A percentile compares a stretch with the other conserved stretches of the same genome.
Conservation (phyloP, 2,888 invertebrate genomes). For the Orchesella flavescens region DNA sequence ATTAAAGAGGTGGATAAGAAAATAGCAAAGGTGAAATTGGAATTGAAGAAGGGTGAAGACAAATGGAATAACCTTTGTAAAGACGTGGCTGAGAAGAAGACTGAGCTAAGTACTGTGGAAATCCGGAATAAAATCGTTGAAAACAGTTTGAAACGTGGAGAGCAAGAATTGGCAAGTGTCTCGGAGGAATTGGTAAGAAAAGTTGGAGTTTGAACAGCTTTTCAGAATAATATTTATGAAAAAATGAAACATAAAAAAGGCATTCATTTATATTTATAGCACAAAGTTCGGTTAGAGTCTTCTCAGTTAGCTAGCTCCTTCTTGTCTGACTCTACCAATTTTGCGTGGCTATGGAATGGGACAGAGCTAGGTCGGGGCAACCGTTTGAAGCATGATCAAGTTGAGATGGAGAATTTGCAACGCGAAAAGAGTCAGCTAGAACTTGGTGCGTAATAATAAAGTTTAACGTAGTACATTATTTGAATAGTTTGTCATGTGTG, state of each 20-base stretch:
- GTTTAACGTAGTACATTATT: background rate
- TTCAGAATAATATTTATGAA: no score
- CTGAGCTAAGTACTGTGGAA: constrained; percentile 19
- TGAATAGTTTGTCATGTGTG: background rate
- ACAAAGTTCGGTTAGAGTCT: constrained; percentile 14
- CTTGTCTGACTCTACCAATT: background rate
- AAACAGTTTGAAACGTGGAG: constrained; percentile 2
- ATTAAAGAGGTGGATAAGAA: constrained; percentile 13
- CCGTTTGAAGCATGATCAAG: background rate
- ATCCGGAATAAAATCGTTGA: constrained; percentile 11
- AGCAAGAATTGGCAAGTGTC: constrained; percentile 10
- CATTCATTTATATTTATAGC: no score
- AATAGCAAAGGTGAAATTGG: background rate
- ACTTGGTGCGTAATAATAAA: constrained; percentile 1
- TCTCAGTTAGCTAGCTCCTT: background rate
- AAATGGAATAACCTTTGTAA: constrained; percentile 12
- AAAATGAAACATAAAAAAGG: no score
- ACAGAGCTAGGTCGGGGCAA: constrained; percentile 23
- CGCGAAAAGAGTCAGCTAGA: constrained; percentile 36
- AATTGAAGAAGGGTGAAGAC: background rate
- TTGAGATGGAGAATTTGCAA: constrained; percentile 14
- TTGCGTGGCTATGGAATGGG: constrained; percentile 30
- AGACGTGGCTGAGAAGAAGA: constrained; percentile 1
- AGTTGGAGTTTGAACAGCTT: background rate
- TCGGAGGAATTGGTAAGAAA: constrained; percentile 26